phyloP scores from a whole-genome alignment of 2,113 vertebrate species.

The Lophotis ruficrista region DNA sequence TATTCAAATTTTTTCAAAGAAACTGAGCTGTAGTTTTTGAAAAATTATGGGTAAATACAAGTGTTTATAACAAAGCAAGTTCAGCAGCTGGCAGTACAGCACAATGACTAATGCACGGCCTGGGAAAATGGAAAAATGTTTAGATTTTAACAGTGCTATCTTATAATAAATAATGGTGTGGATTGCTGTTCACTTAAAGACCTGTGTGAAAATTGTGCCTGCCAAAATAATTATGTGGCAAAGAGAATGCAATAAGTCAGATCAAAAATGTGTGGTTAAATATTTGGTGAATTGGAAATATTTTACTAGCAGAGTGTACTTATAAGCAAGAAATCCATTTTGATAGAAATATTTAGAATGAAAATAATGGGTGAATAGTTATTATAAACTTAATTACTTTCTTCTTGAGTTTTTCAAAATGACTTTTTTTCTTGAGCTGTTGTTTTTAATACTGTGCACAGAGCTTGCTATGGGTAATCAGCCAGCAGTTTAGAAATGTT shows the following conservation, averaged over 20 bases:
- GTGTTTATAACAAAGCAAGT: neutral
- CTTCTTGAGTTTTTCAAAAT: neutral
- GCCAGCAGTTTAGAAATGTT: neutral
- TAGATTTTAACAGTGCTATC: slow-evolving; percentile 7
- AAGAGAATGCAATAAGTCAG: neutral
- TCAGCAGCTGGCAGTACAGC: slow-evolving; percentile 15
- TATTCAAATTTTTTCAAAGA: neutral
- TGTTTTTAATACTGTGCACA: neutral
- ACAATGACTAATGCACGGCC: neutral
- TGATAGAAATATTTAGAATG: neutral
- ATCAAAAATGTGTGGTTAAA: slow-evolving; percentile 19
- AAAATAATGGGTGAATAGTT: neutral
- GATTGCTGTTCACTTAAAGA: neutral
- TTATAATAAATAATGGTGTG: slow-evolving; percentile 10
- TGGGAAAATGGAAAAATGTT: neutral
- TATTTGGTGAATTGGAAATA: slow-evolving; percentile 32
- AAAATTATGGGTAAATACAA: neutral
- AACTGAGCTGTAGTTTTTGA: neutral
- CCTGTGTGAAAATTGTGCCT: neutral
- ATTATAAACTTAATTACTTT: neutral
- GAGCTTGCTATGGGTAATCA: neutral
- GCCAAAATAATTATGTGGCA: slow-evolving; percentile 4
- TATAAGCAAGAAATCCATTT: neutral
- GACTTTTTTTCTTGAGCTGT: neutral
- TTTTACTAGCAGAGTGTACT: slow-evolving; percentile 15